Evolutionary conservation across 2,113 vertebrate species (phyloP), one percentile per base, ranked within the genome.

Genomic region (Gorsachius goisagi): DNA sequence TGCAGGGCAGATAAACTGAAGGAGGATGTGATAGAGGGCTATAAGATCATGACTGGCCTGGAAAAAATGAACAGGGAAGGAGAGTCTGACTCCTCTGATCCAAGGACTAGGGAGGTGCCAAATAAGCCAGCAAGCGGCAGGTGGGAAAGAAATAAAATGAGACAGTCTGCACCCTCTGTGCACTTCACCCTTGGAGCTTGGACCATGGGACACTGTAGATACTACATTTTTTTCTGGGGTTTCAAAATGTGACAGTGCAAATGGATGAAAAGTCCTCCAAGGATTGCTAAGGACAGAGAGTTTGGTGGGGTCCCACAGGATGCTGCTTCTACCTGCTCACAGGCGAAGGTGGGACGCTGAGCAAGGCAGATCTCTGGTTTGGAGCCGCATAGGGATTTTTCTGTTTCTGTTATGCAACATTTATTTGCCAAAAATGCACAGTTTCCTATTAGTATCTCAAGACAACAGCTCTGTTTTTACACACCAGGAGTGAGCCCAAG

Each of bases 1-100:
- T 69, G 30, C 49, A 56, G 58, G 39, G 49, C 47, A 95, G 96
- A 95, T 96, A 96, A 97, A 87, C 49, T 87, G 69, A 92, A 97
- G 77, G 69, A 97, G 80, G 21, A 60, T 78, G 44, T 89, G 93
- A 94, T 72, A 96, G 59, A 85, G 9, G 14, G 12, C 4, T 60
- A 75, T 52, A 92, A 97, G 95, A 87, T 95, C 77, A 71, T 72
- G 60, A 91, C 76, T 87, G 21, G 33, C 9, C 52, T 66, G 87
- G 84, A 94, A 96, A 97, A 87, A 75, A 64, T 81, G 15, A 64
- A 30, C 26, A 68, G 23, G 17, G 67, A 77, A 77, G 52, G 64
- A 72, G 9, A 30, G 12, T 41, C 41, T 56, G 60, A 19, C 69
- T 95, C 45, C 35, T 84, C 58, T 89, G 56, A 68, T 72, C 62